These are phyloP conservation scores for Apamea epomidion DNA, from an alignment of 2,888 invertebrate species.

Conservation along the genomic window DNA sequence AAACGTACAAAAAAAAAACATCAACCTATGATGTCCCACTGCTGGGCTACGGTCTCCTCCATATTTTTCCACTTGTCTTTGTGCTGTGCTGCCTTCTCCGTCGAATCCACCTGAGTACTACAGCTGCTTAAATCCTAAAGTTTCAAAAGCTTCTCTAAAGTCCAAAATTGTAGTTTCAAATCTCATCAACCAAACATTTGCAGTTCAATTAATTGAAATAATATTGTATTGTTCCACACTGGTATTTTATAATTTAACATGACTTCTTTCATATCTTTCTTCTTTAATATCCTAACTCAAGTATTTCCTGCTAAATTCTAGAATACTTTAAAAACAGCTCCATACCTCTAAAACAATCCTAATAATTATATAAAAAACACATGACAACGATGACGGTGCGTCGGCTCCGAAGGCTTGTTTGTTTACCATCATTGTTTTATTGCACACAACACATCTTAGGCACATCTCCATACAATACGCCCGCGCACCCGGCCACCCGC, in stretches of 20 bases:
- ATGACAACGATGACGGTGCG: constrained; percentile 73
- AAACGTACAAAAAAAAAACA: too few species aligned
- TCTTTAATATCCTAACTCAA: not conserved
- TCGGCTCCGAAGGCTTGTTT: constrained; percentile 75
- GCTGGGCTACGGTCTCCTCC: too few species aligned
- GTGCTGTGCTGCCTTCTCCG: too few species aligned
- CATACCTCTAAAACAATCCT: not conserved
- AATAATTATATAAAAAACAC: constrained; percentile 48
- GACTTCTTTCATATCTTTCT: not conserved
- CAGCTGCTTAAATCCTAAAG: not conserved
- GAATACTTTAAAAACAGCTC: constrained; percentile 33
- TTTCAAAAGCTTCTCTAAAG: not conserved
- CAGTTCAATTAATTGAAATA: not conserved
- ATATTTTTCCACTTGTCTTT: too few species aligned
- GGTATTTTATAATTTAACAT: not conserved
- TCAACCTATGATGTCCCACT: too few species aligned
- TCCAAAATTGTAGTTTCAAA: not conserved
- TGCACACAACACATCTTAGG: constrained; percentile 64
- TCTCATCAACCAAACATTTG: not conserved
- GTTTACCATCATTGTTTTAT: constrained; percentile 81
- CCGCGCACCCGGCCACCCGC: constrained; percentile 48
- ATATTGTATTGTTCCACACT: not conserved
- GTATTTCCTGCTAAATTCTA: not conserved
- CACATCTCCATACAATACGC: constrained; percentile 72
- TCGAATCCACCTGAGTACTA: too few species aligned